Conservation (phyloP, 2,797 vertebrate species). For the Cygnus olor region DNA sequence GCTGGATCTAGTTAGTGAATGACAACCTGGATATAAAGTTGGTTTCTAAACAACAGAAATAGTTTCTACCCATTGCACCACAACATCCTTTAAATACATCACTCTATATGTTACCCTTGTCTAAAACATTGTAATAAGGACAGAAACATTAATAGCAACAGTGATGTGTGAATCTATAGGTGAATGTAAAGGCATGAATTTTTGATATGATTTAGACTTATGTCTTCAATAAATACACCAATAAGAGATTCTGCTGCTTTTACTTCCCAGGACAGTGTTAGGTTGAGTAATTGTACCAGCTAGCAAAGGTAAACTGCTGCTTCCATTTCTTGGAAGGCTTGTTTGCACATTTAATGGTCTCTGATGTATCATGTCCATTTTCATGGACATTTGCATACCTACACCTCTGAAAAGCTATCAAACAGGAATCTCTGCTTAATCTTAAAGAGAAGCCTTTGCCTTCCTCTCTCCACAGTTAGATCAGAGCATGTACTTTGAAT, state of each 20-base stretch:
- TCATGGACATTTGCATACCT: neutral
- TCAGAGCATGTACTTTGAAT: neutral
- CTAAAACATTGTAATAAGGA: neutral
- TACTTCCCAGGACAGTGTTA: neutral
- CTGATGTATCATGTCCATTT: neutral
- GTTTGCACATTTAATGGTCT: neutral
- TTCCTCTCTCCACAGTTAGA: neutral
- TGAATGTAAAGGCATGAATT: neutral
- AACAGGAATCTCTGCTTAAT: neutral
- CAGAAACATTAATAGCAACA: neutral
- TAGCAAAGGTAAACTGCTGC: neutral
- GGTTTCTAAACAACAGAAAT: neutral
- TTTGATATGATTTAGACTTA: neutral
- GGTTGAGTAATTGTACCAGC: neutral
- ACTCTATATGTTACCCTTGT: neutral
- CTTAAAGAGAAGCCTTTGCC: neutral
- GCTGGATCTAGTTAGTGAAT: neutral
- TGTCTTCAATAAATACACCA: neutral
- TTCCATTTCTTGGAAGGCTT: neutral
- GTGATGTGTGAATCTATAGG: neutral
- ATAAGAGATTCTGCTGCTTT: neutral
- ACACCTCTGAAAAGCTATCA: neutral
- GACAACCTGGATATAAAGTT: neutral
- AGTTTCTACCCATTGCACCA: neutral
- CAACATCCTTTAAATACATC: neutral